Base-by-base conservation (phyloP, 2,888 invertebrate species). In the Lochmaea capreae region DNA sequence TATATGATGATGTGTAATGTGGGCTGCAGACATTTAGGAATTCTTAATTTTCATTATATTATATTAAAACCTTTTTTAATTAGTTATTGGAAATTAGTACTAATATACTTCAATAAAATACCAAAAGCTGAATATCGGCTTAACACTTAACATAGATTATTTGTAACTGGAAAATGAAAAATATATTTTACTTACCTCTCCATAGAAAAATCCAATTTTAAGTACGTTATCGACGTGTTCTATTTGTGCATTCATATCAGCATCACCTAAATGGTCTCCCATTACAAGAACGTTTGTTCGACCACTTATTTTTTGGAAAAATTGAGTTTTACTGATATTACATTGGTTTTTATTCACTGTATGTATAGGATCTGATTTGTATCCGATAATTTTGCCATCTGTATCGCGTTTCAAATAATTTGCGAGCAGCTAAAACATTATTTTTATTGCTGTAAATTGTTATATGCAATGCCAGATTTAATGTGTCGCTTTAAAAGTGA, bases 321-420 rank as follows among this genome's bases (percentile, higher is more conserved):
- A 96, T 67, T 94, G 93, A 0, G 93, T 92, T 68, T 93, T 91
- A 81, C 92, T 90, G 33, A 97, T 89, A 0, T 93, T 94, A 4
- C 93, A 91, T 85, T 96, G 96, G 84, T 97, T 97, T 88, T 99
- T 98, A 87, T 98, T 98, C 86, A 94, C 96, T 1, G 95, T 94
- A 86, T 98, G 97, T 77, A 99, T 97, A 57, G 96, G 88, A 43
- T 93, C 90, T 68, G 93, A 93, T 80, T 92, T 90, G 83, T 97
- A 96, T 9, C 93, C 93, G 67, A 89, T 85, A 76, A 93, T 89
- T 33, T 88, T 86, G 65, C 92, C 93, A 49, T 90, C 84, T 6
- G 91, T 90, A 77, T 92, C 89, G 76, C 91, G 91, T 26, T 93
- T 90, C 79, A 97, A 89, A 87, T 95, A 97, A 87, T 98, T 98